Conservation (phyloP, 2,797 vertebrate genomes). For the Crenuchus spilurus region DNA sequence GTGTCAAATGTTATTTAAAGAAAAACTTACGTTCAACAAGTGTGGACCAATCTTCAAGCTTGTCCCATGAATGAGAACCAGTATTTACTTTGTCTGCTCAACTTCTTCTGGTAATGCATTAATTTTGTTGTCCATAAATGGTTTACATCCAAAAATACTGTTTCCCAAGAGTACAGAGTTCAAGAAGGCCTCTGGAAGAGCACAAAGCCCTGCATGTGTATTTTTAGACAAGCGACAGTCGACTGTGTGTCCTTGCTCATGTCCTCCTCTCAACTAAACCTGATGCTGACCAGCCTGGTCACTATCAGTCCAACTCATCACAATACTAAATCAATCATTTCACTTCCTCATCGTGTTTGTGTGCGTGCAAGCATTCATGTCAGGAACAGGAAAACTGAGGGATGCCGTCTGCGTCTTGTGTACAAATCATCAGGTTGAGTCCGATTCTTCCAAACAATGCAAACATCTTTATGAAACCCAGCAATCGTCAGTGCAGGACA, state of each 20-base stretch:
- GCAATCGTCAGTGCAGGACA: background rate
- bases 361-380: background rate
- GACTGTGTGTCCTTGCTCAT: background rate
- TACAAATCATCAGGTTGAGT: background rate
- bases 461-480: constrained; percentile 23
- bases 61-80: background rate
- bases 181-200: background rate
- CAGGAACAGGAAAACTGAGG: background rate
- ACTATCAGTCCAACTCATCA: background rate
- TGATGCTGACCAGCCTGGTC: too few species aligned
- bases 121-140: background rate
- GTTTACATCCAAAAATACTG: constrained; percentile 2
- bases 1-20: background rate
- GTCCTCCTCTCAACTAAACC: background rate
- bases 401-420: background rate
- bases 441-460: constrained; percentile 6
- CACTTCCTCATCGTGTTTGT: constrained; percentile 6
- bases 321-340: background rate
- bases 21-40: background rate
- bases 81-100: background rate
- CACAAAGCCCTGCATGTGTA: background rate
- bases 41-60: background rate
- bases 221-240: background rate
- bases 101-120: background rate
- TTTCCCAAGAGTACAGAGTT: constrained; percentile 13